A percentile compares a stretch with the other conserved stretches of the same genome.
phyloP scores from a whole-genome alignment of 92 coral and sea anemone genomes.

The Virgularia gustaviana region DNA sequence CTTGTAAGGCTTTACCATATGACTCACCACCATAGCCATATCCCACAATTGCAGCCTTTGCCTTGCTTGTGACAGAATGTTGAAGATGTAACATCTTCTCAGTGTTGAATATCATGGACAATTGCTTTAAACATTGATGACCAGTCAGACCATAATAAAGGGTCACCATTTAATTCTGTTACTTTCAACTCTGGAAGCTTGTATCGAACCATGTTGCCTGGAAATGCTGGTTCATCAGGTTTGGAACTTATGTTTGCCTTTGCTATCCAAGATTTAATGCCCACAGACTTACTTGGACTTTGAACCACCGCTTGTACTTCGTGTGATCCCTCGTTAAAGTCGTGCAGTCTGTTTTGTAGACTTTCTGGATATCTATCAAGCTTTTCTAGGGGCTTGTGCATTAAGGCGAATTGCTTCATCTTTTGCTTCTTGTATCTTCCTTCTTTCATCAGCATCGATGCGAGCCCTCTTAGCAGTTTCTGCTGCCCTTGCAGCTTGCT shows the following conservation, averaged over 20 bases:
- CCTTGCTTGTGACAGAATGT: constrained; percentile 45
- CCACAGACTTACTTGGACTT: neutral
- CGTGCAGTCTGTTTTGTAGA: constrained; percentile 25
- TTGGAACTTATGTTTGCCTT: neutral
- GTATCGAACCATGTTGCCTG: neutral
- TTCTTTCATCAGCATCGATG: constrained; percentile 32
- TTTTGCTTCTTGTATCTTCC: constrained; percentile 40
- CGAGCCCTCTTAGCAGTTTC: constrained; percentile 27
- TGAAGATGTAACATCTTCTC: constrained; percentile 56
- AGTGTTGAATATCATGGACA: constrained; percentile 38
- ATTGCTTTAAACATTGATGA: constrained; percentile 51
- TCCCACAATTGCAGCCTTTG: constrained; percentile 52
- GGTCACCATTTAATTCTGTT: constrained; percentile 52
- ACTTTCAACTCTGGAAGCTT: constrained; percentile 41
- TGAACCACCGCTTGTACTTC: neutral
- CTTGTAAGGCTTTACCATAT: constrained; percentile 44
- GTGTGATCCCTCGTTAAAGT: constrained; percentile 28
- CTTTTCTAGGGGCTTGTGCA: constrained; percentile 37
- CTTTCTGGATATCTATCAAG: constrained; percentile 33
- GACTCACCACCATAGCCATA: constrained; percentile 53
- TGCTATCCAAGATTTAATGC: neutral
- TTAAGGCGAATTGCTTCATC: constrained; percentile 39
- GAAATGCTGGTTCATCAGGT: neutral
- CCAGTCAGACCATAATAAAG: constrained; percentile 57
- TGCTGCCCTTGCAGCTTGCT: constrained; percentile 1